Evolutionary conservation across 1,140 invertebrate species (phyloP).

Genomic region (Potamilus streckersoni): DNA sequence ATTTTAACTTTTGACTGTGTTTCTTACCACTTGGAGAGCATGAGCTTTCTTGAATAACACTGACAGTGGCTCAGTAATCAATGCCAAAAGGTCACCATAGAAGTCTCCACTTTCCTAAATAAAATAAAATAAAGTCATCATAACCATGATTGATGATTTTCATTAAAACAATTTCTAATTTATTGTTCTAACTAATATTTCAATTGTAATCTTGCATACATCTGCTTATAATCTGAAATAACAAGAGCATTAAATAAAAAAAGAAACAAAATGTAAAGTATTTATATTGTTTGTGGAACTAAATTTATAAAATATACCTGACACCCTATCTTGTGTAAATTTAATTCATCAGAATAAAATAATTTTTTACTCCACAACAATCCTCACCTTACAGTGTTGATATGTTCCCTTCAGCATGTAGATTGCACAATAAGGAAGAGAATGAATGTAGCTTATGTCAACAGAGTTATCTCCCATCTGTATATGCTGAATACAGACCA

Average conservation of each 20-base stretch:
- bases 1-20: no score
- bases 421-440: constrained; percentile 22
- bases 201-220: background rate
- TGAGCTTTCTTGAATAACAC: constrained; percentile 51
- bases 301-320: background rate
- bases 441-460: constrained; percentile 8
- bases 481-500: constrained; percentile 13
- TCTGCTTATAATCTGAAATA: background rate
- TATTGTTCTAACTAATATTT: background rate
- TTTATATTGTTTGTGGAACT: background rate
- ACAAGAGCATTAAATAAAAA: background rate
- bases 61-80: constrained; percentile 46
- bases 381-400: constrained; percentile 23
- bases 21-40: constrained; percentile 46
- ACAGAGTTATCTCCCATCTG: background rate
- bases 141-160: background rate
- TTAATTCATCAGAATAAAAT: background rate
- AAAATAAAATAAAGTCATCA: background rate
- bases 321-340: background rate
- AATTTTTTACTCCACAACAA: background rate
- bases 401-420: constrained; percentile 27
- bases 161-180: background rate
- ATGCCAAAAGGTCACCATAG: constrained; percentile 44
- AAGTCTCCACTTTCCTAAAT: constrained; percentile 46
- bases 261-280: background rate